Evolutionary conservation across 2,797 vertebrate genomes (phyloP).

Genomic region (Myotis vivesi): DNA sequence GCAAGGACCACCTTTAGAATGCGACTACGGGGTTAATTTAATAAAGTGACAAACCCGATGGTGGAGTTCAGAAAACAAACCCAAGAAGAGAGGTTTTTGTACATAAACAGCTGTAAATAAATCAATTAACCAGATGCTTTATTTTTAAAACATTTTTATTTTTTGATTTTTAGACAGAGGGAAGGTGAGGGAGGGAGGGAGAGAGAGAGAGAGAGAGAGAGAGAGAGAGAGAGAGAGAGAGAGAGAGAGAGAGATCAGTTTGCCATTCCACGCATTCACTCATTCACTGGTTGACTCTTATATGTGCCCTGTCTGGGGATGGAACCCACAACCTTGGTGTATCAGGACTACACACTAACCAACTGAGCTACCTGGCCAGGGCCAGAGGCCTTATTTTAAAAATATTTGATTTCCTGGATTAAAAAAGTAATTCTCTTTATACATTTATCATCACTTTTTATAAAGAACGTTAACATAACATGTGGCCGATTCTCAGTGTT

Average conservation of each 20-base stretch:
- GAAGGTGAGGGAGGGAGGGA: no score
- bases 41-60: background rate
- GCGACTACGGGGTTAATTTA: background rate
- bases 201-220: background rate
- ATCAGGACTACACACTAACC: background rate
- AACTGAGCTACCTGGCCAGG: background rate
- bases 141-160: background rate
- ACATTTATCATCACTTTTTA: background rate
- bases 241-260: background rate
- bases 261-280: background rate
- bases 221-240: background rate
- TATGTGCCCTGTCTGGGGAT: background rate
- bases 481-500: background rate
- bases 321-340: background rate
- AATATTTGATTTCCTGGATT: conserved; percentile 36
- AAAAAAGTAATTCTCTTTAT: background rate
- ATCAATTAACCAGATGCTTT: background rate
- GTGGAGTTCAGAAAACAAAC: conserved; percentile 18
- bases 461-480: background rate
- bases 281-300: background rate
- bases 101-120: background rate
- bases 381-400: conserved; percentile 5
- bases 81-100: background rate
- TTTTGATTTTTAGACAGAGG: background rate
- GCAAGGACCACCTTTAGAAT: background rate